phyloP scores from a whole-genome alignment of 2,888 invertebrate species.

The Steinernema hermaphroditum region DNA sequence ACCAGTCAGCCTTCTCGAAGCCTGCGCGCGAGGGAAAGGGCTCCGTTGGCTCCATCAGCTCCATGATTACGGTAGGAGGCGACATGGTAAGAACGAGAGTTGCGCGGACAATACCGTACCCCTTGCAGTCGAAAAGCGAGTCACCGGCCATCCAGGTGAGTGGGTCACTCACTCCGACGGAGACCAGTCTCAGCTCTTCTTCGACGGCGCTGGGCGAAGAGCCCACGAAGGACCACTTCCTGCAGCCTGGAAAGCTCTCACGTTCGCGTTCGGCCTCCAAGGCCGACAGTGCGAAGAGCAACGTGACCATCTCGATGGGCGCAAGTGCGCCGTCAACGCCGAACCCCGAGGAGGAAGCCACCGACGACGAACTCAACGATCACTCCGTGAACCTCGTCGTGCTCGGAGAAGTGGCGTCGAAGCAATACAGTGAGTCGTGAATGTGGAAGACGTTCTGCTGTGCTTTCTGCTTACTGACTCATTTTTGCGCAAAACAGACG shows the following conservation, averaged over 20 bases:
- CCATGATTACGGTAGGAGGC: slow-evolving; percentile 29
- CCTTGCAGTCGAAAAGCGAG: slow-evolving; percentile 20
- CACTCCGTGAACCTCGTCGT: slow-evolving; percentile 63
- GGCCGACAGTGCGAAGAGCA: neutral
- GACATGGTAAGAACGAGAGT: neutral
- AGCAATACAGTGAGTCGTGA: slow-evolving; percentile 43
- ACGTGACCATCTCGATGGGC: neutral
- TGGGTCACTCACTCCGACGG: slow-evolving; percentile 2
- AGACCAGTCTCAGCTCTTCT: neutral
- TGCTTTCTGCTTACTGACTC: slow-evolving; percentile 10
- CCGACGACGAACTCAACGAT: slow-evolving; percentile 59
- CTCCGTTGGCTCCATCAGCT: slow-evolving; percentile 15
- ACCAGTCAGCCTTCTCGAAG: slow-evolving; percentile 7
- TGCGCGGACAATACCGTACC: neutral
- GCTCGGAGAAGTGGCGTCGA: slow-evolving; percentile 55
- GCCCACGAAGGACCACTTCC: neutral
- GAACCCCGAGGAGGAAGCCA: slow-evolving; percentile 41
- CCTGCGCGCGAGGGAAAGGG: slow-evolving; percentile 1
- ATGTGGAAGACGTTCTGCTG: slow-evolving; percentile 20
- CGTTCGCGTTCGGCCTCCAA: slow-evolving; percentile 10
- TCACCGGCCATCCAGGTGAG: slow-evolving; percentile 17
- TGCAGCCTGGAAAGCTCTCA: neutral
- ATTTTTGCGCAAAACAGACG: no score
- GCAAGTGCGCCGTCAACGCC: neutral
- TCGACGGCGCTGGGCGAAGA: neutral